A percentile compares a stretch with the other conserved stretches of the same genome.
Conservation (phyloP, 2,113 vertebrate species). For the Ageneiosus marmoratus region DNA sequence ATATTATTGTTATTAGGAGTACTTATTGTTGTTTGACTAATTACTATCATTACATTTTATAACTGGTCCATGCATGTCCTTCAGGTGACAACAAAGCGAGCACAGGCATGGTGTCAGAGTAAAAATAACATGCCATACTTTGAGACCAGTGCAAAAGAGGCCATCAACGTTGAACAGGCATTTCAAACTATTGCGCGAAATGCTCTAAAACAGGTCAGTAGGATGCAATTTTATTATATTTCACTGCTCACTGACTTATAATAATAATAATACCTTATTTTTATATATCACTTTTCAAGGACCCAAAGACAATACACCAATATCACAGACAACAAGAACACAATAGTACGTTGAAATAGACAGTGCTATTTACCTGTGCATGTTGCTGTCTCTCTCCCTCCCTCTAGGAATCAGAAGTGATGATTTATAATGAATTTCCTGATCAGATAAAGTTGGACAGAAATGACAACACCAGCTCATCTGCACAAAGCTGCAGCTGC, state of each 20-base stretch:
- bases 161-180: constrained; percentile 96
- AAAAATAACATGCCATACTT: constrained; percentile 99
- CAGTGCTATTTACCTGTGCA: background rate
- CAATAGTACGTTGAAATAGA: too few species aligned
- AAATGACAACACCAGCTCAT: constrained; percentile 85
- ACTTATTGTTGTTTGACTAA: background rate
- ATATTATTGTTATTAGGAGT: background rate
- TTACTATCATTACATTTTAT: background rate
- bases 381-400: background rate
- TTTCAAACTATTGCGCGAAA: constrained; percentile 98
- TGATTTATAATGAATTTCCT: constrained; percentile 94
- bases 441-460: constrained; percentile 95
- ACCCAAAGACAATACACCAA: too few species aligned
- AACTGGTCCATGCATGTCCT: background rate
- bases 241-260: background rate
- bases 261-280: too few species aligned
- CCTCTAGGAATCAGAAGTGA: constrained; percentile 90
- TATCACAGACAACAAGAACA: too few species aligned
- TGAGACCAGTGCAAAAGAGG: constrained; percentile 98
- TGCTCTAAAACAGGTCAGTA: constrained; percentile 91
- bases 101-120: constrained; percentile 97
- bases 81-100: constrained; percentile 94
- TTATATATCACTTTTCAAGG: too few species aligned
- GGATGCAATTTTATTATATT: background rate
- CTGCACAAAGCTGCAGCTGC: constrained; percentile 91